Percentiles rank a stretch among this genome's conserved stretches.
These are phyloP conservation scores for Lissonota sp. DNA, from an alignment of 2,888 invertebrate genomes.

Conservation along the genomic window DNA sequence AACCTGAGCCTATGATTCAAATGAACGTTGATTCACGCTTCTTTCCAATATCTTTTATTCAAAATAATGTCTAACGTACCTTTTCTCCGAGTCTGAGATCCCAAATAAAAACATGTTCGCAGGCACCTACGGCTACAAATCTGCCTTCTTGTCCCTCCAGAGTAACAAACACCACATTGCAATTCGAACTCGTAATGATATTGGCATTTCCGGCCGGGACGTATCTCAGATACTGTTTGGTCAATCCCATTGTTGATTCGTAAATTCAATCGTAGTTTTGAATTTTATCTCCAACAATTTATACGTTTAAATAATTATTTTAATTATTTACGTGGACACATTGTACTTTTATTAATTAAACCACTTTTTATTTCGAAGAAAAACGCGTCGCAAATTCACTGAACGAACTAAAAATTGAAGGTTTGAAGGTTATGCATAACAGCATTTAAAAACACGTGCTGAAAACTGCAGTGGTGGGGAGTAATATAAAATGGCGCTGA, in stretches of 20 bases:
- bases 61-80: conserved; percentile 83
- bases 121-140: conserved; percentile 95
- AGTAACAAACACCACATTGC: conserved; percentile 92
- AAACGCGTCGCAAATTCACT: no score
- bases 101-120: conserved; percentile 97
- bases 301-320: background rate
- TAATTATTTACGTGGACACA: background rate
- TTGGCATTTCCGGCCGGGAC: conserved; percentile 93
- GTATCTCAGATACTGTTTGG: conserved; percentile 97
- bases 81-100: conserved; percentile 94
- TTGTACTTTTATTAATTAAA: background rate
- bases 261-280: background rate
- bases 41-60: background rate
- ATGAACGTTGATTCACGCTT: conserved; percentile 30
- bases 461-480: no score
- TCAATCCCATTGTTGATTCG: conserved; percentile 89
- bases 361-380: no score
- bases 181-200: conserved; percentile 91
- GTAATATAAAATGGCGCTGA: no score
- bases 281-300: background rate
- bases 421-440: no score
- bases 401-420: no score
- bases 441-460: no score
- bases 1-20: conserved; percentile 88
- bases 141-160: conserved; percentile 91